Evolutionary conservation across 2,113 vertebrate genomes (phyloP).

Genomic region (Phaethornis superciliosus): DNA sequence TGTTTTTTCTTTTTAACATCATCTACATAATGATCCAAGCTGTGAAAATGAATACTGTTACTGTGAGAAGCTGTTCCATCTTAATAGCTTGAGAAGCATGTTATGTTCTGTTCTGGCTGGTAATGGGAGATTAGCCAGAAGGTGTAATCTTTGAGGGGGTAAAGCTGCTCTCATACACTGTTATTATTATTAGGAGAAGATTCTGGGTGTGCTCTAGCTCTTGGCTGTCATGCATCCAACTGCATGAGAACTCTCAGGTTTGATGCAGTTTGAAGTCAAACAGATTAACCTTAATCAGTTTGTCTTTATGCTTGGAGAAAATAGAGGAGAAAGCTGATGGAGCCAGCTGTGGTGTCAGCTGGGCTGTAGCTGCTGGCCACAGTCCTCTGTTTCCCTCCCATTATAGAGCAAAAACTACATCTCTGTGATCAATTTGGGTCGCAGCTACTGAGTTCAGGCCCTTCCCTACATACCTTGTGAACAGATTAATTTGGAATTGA

Average conservation of each 20-base stretch:
- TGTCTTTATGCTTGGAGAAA: background rate
- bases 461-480: background rate
- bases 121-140: background rate
- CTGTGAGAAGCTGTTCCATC: background rate
- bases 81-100: background rate
- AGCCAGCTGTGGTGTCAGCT: background rate
- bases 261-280: background rate
- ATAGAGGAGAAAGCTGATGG: background rate
- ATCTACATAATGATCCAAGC: background rate
- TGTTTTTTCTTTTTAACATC: background rate
- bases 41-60: background rate
- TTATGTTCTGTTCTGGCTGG: background rate
- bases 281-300: background rate
- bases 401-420: background rate
- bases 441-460: background rate
- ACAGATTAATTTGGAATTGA: background rate
- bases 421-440: background rate
- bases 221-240: background rate
- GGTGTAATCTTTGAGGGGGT: background rate
- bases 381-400: background rate
- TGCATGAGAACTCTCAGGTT: background rate
- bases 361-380: background rate
- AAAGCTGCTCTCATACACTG: background rate
- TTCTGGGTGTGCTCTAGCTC: background rate
- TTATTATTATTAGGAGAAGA: background rate